These are phyloP conservation scores for Podarcis siculus DNA, from an alignment of 2,797 vertebrate species.

Conservation along the genomic window DNA sequence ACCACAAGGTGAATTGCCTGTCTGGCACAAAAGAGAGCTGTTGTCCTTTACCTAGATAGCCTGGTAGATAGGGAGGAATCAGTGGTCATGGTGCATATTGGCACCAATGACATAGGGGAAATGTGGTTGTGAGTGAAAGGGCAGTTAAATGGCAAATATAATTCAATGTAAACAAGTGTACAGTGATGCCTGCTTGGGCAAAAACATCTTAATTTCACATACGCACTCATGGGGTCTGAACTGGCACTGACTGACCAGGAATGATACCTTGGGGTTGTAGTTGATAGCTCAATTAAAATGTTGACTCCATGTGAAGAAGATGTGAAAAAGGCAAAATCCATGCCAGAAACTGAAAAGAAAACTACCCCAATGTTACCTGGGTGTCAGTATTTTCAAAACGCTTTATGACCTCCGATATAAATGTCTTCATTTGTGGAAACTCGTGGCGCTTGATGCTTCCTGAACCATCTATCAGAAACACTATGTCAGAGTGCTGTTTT, in stretches of 20 bases:
- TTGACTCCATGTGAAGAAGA: neutral
- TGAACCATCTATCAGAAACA: conserved; percentile 74
- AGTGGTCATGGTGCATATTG: neutral
- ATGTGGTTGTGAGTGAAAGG: neutral
- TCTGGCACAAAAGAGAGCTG: neutral
- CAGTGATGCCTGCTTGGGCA: too few relatives aligned
- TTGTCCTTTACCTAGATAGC: neutral
- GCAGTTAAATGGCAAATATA: too few relatives aligned
- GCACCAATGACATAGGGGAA: neutral
- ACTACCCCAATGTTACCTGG: conserved; percentile 48
- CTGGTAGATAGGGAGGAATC: neutral
- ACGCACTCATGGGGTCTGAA: too few relatives aligned
- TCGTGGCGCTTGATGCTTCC: conserved; percentile 6
- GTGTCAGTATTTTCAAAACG: conserved; percentile 56
- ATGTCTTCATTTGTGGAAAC: conserved; percentile 68
- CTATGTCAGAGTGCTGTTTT: conserved; percentile 66
- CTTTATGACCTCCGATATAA: conserved; percentile 65
- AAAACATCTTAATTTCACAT: too few relatives aligned
- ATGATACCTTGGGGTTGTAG: too few relatives aligned
- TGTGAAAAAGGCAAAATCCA: too few relatives aligned
- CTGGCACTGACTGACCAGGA: too few relatives aligned
- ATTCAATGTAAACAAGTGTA: too few relatives aligned
- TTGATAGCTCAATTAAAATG: too few relatives aligned
- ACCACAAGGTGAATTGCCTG: neutral
- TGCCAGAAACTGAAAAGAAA: too few relatives aligned